Conservation (phyloP, 2,797 vertebrate species). For the Taenioides sp. region DNA sequence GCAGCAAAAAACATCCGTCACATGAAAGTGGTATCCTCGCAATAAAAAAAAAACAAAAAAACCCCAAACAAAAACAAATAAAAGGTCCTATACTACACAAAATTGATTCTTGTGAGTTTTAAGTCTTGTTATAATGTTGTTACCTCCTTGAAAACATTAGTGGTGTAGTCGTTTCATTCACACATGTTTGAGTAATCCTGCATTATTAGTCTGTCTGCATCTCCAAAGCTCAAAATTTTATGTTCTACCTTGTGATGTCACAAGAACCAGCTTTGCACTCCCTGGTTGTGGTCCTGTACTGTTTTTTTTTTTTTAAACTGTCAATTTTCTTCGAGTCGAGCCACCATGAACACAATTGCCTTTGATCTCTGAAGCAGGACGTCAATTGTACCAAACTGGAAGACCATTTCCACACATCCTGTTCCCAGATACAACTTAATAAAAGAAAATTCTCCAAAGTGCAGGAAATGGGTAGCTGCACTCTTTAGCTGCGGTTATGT, state of each 20-base stretch:
- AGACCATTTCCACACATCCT: conserved; percentile 21
- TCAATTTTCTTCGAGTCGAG: neutral
- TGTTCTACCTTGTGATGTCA: too few species aligned
- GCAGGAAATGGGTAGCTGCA: conserved; percentile 48
- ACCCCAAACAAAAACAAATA: neutral
- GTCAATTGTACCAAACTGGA: conserved; percentile 10
- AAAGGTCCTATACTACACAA: too few species aligned
- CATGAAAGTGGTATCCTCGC: neutral
- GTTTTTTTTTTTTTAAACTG: neutral
- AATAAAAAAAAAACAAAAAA: too few species aligned
- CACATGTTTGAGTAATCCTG: too few species aligned
- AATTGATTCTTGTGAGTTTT: too few species aligned
- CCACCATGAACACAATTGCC: neutral
- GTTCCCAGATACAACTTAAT: conserved; percentile 35
- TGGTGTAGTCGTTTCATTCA: too few species aligned
- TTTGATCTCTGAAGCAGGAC: conserved; percentile 7
- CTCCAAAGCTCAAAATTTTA: too few species aligned
- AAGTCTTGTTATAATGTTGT: too few species aligned
- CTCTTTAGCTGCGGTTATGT: conserved; percentile 1
- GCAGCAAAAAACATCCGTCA: neutral
- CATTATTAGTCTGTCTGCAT: too few species aligned
- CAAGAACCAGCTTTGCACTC: too few species aligned
- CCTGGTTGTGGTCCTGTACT: neutral
- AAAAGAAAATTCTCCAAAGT: conserved; percentile 17
- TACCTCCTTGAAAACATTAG: too few species aligned